These are phyloP conservation scores for Drosophila leonis DNA, from an alignment of 2,888 invertebrate genomes.

Conservation along the genomic window DNA sequence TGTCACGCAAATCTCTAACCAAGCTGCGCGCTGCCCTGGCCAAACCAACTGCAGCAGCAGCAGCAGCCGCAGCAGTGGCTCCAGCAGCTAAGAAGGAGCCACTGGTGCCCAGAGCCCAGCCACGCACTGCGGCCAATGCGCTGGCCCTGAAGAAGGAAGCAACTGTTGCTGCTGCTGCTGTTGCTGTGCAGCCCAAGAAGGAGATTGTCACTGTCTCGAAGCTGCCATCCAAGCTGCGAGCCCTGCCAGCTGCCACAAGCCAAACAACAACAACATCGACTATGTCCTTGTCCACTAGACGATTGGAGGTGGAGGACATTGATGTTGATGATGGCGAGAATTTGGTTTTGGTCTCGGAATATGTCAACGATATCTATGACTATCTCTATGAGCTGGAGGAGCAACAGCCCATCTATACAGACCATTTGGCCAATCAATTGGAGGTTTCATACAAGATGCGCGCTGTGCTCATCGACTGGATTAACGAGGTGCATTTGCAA, in stretches of 20 bases:
- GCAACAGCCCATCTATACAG: conserved; percentile 88
- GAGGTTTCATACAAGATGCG: conserved; percentile 94
- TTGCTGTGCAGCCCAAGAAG: conserved; percentile 14
- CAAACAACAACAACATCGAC: not conserved
- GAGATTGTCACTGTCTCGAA: conserved; percentile 33
- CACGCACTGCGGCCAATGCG: conserved; percentile 5
- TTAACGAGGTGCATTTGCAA: conserved; percentile 95
- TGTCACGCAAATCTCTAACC: conserved; percentile 82
- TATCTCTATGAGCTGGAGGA: conserved; percentile 92
- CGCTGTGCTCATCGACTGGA: conserved; percentile 95
- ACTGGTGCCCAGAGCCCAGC: conserved; percentile 18
- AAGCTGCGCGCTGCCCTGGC: conserved; percentile 81
- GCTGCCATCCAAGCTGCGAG: conserved; percentile 19
- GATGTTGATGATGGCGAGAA: conserved; percentile 91
- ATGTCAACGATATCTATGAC: conserved; percentile 95
- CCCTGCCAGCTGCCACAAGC: not conserved
- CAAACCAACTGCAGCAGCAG: conserved; percentile 49
- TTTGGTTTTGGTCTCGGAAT: conserved; percentile 92
- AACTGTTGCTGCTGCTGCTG: not conserved
- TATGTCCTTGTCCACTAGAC: conserved; percentile 66
- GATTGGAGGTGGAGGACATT: conserved; percentile 88
- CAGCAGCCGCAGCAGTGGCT: not conserved
- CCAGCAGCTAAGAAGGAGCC: conserved; percentile 16
- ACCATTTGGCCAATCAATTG: conserved; percentile 89
- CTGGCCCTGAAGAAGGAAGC: conserved; percentile 8